phyloP scores from a whole-genome alignment of 2,113 vertebrate genomes.

The Indicator maculatus region DNA sequence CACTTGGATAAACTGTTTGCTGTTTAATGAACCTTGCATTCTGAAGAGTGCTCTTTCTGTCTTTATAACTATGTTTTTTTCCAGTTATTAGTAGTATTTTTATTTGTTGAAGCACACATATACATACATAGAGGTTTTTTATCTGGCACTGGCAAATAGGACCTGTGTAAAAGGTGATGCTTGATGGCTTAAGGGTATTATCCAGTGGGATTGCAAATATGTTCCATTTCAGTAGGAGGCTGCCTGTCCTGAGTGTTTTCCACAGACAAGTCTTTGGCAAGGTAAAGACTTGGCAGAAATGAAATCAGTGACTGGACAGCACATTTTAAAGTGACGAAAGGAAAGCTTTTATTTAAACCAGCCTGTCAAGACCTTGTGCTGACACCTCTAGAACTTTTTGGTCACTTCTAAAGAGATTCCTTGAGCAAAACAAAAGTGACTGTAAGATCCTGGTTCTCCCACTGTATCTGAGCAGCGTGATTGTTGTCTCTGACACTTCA shows the following conservation, averaged over 20 bases:
- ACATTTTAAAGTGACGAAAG: not conserved
- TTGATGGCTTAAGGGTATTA: not conserved
- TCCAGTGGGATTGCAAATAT: not conserved
- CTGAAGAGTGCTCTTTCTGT: not conserved
- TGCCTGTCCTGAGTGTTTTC: conserved; percentile 12
- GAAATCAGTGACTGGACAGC: conserved; percentile 6
- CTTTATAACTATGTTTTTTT: not conserved
- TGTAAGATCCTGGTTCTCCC: not conserved
- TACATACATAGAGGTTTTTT: not conserved
- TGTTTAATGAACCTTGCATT: not conserved
- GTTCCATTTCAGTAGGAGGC: not conserved
- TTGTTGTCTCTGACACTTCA: not conserved
- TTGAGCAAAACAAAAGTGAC: conserved; percentile 13
- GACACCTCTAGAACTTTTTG: conserved; percentile 7
- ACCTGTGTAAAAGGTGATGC: not conserved
- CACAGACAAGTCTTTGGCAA: not conserved
- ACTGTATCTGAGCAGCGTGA: not conserved
- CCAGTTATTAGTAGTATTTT: not conserved
- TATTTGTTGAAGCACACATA: not conserved
- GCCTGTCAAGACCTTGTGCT: not conserved
- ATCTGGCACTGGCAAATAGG: not conserved
- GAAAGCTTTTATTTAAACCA: conserved; percentile 25
- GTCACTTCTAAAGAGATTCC: conserved; percentile 22
- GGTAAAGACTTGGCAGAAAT: conserved; percentile 13
- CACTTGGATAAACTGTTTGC: not conserved